A percentile compares a stretch with the other conserved stretches of the same genome.
Evolutionary conservation across 2,888 invertebrate genomes (phyloP).

Genomic region (Macrostomum cliftonense): DNA sequence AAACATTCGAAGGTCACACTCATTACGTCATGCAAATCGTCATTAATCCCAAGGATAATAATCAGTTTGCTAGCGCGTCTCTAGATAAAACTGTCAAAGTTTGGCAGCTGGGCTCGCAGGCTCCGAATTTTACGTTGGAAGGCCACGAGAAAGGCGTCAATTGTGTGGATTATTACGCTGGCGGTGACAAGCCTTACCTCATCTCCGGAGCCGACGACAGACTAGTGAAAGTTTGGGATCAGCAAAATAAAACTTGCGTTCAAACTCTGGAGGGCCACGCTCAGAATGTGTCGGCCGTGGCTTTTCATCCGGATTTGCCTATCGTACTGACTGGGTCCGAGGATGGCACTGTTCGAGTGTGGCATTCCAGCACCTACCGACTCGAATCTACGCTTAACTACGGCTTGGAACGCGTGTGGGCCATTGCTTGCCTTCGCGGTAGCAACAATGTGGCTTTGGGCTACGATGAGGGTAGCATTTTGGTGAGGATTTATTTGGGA

Average conservation of each 20-base stretch:
- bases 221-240: slow-evolving; percentile 96
- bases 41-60: slow-evolving; percentile 96
- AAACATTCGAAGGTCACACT: slow-evolving; percentile 84
- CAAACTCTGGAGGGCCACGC: slow-evolving; percentile 91
- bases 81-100: slow-evolving; percentile 77
- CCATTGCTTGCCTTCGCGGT: slow-evolving; percentile 72
- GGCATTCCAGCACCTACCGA: slow-evolving; percentile 96
- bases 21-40: slow-evolving; percentile 99
- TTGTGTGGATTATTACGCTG: slow-evolving; percentile 95
- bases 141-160: slow-evolving; percentile 95
- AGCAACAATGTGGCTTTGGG: slow-evolving; percentile 89
- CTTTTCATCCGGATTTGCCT: slow-evolving; percentile 92
- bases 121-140: slow-evolving; percentile 88
- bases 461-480: slow-evolving; percentile 87
- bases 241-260: slow-evolving; percentile 90
- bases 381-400: slow-evolving; percentile 89
- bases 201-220: slow-evolving; percentile 98
- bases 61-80: slow-evolving; percentile 97
- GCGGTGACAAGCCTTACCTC: slow-evolving; percentile 93
- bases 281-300: slow-evolving; percentile 70
- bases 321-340: slow-evolving; percentile 90
- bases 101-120: slow-evolving; percentile 93
- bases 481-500: slow-evolving; percentile 42
- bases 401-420: slow-evolving; percentile 93
- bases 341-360: slow-evolving; percentile 77